Conservation (phyloP, 1,140 invertebrate genomes). For the Danaus melanippus region DNA sequence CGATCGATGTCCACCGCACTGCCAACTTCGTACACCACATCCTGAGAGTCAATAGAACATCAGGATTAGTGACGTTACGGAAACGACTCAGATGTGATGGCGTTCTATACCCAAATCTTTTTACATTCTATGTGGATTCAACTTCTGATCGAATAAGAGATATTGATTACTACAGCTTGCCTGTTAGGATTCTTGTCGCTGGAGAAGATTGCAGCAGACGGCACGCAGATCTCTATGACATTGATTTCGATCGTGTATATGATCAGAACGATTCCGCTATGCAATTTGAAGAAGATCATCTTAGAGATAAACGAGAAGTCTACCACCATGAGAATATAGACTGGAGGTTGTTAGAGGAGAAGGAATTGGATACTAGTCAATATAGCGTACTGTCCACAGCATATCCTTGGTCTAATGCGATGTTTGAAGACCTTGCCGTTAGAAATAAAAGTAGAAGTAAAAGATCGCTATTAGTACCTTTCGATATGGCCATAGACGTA, state of each 20-base stretch:
- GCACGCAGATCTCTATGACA: conserved; percentile 59
- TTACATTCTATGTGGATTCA: conserved; percentile 89
- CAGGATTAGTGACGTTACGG: conserved; percentile 82
- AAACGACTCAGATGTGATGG: conserved; percentile 84
- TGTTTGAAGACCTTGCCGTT: conserved; percentile 73
- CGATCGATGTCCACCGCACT: conserved; percentile 83
- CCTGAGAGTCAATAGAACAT: conserved; percentile 81
- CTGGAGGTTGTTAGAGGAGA: conserved; percentile 62
- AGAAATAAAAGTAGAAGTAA: conserved; percentile 68
- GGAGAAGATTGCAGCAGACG: conserved; percentile 77
- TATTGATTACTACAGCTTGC: conserved; percentile 88
- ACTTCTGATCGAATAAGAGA: conserved; percentile 83
- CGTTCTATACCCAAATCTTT: conserved; percentile 85
- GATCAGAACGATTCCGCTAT: conserved; percentile 60
- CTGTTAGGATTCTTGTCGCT: conserved; percentile 83
- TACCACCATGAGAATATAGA: conserved; percentile 53
- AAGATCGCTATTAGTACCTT: conserved; percentile 59
- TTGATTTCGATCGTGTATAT: conserved; percentile 70
- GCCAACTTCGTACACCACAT: conserved; percentile 86
- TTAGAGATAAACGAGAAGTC: conserved; percentile 62
- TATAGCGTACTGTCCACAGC: conserved; percentile 60
- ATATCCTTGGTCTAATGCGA: conserved; percentile 67
- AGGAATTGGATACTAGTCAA: conserved; percentile 64
- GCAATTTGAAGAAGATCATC: conserved; percentile 56
- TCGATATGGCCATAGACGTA: conserved; percentile 71